Base-by-base conservation (phyloP, 2,888 invertebrate genomes). In the Geophilus truncorum region DNA sequence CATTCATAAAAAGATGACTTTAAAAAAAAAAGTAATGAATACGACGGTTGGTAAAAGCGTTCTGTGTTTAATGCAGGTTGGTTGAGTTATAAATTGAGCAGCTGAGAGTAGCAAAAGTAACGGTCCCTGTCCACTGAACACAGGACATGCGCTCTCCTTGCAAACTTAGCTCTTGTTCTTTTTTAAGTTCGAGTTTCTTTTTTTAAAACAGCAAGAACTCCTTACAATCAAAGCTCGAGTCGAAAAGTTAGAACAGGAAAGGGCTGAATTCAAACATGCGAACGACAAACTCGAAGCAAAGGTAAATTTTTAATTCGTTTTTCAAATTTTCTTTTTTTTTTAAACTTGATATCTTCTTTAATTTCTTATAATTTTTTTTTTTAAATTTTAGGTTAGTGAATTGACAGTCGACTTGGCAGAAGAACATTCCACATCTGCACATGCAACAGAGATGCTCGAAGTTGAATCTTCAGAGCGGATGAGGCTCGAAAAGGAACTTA, bases 321-420 rank as follows among this genome's bases (percentile, higher is more conserved):
- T 3, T 1, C 6, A 79, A 79, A 75, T 30, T 23, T 57, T 34
- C n/a, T n/a, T n/a, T n/a, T n/a, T n/a, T n/a, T n/a, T n/a, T 6
- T 79, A 70, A 40, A 7, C 32, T 78, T 77, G 79, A 81, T 82
- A 81, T 84, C 83, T 81, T 32, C 81, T 34, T 80, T 79, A 21
- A 23, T 57, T 57, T 57, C 18, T 40, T 15, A 40, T 12, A 9
- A 1, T 57, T 57, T 18, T 40, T 34, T 81, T 81, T 57, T 57
- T 57, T 57, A 18, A 21, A 57, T 76, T 57, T 0, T 89, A 97
- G 97, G 89, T 97, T 86, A 94, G 95, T 85, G 97, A 97, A 88
- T 92, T 97, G 89, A 93, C 94, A 81, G 94, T 95, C 30, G 97
- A 97, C 87, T 89, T 96, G 84, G 92, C 94, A 1, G 97, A 97